Evolutionary conservation across 2,797 vertebrate genomes (phyloP).

Genomic region (Meriones psammophilus): DNA sequence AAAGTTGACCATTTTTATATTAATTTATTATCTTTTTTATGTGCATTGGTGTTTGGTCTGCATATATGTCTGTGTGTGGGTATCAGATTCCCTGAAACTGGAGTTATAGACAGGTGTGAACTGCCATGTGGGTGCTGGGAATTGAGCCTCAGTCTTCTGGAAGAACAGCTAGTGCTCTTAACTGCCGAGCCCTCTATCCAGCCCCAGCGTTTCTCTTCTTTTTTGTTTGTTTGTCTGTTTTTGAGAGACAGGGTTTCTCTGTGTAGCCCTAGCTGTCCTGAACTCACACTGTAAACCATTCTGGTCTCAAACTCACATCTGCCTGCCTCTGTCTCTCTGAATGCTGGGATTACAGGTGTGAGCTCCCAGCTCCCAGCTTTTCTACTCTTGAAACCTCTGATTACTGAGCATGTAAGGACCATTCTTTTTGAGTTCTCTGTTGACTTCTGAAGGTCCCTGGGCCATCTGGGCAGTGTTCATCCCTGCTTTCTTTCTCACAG

Average conservation of each 20-base stretch:
- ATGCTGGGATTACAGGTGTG: neutral
- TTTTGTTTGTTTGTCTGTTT: too few relatives aligned
- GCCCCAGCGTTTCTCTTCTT: neutral
- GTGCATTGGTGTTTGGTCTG: neutral
- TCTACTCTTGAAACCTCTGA: neutral
- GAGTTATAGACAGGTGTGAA: neutral
- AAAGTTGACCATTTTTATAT: neutral
- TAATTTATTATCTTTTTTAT: neutral
- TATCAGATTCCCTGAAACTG: neutral
- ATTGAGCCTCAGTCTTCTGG: neutral
- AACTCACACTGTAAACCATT: too few relatives aligned
- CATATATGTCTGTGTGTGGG: neutral
- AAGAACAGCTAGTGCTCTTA: neutral
- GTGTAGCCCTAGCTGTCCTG: too few relatives aligned
- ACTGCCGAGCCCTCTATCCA: neutral
- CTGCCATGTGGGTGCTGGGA: neutral
- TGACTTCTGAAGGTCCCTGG: neutral
- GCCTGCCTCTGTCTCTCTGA: too few relatives aligned
- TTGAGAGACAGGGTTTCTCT: too few relatives aligned
- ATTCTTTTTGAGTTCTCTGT: neutral
- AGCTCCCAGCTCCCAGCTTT: neutral
- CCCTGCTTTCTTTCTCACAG: neutral
- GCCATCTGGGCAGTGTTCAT: neutral
- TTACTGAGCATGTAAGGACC: neutral
- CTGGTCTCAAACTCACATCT: too few relatives aligned